These are phyloP conservation scores for Chrysolina americana DNA, from an alignment of 2,888 invertebrate species.

Conservation along the genomic window DNA sequence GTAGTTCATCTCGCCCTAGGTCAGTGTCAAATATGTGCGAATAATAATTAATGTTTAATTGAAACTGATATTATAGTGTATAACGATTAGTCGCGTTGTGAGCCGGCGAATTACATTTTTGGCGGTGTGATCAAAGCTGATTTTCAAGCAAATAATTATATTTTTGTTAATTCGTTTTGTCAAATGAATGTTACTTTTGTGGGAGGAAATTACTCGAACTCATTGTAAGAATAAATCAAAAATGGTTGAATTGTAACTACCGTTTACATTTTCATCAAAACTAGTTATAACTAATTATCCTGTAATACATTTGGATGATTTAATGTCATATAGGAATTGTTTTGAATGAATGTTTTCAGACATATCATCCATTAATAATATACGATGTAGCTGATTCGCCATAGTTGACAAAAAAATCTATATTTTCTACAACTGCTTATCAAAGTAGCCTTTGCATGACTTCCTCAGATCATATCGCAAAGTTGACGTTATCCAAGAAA, in stretches of 20 bases:
- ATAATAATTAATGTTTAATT: conserved; percentile 65
- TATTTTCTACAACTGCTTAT: no score
- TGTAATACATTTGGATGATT: background rate
- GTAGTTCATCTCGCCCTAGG: conserved; percentile 59
- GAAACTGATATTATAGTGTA: conserved; percentile 65
- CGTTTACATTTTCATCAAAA: background rate
- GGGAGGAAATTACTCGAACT: background rate
- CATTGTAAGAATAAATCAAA: background rate
- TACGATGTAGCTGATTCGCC: background rate
- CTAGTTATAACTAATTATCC: background rate
- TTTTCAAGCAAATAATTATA: conserved; percentile 25
- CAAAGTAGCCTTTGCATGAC: no score
- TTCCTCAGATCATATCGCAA: no score
- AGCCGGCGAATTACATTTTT: conserved; percentile 56
- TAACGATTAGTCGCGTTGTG: conserved; percentile 63
- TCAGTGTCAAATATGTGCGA: conserved; percentile 55
- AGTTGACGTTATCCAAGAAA: no score
- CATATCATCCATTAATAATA: background rate
- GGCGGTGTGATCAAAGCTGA: conserved; percentile 42
- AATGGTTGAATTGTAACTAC: background rate
- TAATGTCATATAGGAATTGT: background rate
- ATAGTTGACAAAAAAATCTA: background rate
- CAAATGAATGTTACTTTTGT: background rate
- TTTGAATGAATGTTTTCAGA: background rate
- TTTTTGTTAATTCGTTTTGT: conserved; percentile 13